These are phyloP conservation scores for Ganaspis sp. DNA, from an alignment of 1,140 invertebrate species.

Conservation along the genomic window DNA sequence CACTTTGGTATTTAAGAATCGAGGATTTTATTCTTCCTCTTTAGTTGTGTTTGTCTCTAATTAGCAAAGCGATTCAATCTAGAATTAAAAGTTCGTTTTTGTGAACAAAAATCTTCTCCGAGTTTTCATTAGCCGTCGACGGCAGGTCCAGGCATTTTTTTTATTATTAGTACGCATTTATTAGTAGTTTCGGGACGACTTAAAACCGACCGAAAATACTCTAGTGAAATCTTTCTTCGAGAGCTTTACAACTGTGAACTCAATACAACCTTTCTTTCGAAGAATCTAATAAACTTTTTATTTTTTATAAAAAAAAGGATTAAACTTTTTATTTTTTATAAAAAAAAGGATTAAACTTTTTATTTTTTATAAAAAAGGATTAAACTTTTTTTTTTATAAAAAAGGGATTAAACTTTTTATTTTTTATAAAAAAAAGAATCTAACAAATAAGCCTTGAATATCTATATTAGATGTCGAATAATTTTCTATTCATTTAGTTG, in stretches of 20 bases:
- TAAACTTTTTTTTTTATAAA: too few relatives aligned
- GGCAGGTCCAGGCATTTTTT: slow-evolving; percentile 58
- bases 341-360: too few relatives aligned
- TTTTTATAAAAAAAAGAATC: too few relatives aligned
- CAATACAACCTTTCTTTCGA: neutral
- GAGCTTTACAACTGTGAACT: neutral
- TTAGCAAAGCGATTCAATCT: neutral
- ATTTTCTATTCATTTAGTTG: neutral
- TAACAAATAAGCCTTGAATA: too few relatives aligned
- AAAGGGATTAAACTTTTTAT: too few relatives aligned
- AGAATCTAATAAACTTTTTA: neutral
- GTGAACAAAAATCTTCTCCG: neutral
- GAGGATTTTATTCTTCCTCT: slow-evolving; percentile 13
- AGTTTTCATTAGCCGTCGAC: slow-evolving; percentile 52
- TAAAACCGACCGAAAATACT: neutral
- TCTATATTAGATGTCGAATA: neutral
- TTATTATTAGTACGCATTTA: neutral
- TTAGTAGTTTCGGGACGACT: neutral
- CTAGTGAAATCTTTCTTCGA: neutral
- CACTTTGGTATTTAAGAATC: neutral
- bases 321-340: too few relatives aligned
- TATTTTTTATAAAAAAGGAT: too few relatives aligned
- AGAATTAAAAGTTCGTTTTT: neutral
- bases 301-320: too few relatives aligned
- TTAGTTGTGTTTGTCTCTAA: slow-evolving; percentile 1